Evolutionary conservation across 2,113 vertebrate genomes (phyloP).

Genomic region (Gorsachius goisagi): DNA sequence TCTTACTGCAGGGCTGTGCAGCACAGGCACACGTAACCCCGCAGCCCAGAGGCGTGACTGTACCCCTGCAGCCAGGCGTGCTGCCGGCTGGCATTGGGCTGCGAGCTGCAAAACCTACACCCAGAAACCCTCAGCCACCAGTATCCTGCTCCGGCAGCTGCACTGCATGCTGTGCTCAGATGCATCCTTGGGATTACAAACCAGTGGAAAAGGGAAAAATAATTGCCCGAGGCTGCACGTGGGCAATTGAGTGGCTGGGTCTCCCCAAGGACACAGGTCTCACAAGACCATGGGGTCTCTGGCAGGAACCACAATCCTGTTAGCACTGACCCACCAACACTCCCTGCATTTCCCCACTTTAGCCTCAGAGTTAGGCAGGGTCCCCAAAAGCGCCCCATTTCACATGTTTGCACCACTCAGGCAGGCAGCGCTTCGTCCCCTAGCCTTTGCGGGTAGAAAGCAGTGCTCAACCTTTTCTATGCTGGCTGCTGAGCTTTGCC

Average conservation of each 20-base stretch:
- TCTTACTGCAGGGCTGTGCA: neutral
- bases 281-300: accelerated
- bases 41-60: neutral
- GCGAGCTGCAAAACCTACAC: neutral
- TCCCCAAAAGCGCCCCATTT: neutral
- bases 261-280: neutral
- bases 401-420: accelerated
- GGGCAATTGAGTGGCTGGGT: accelerated
- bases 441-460: neutral
- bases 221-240: neutral
- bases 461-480: accelerated
- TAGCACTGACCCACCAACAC: neutral
- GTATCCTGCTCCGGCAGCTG: neutral
- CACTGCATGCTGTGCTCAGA: neutral
- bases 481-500: neutral
- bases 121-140: neutral
- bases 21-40: neutral
- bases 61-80: neutral
- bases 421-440: neutral
- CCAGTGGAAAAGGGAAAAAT: neutral
- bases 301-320: neutral
- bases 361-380: neutral
- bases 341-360: neutral
- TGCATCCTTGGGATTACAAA: accelerated
- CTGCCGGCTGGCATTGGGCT: accelerated